A percentile compares a stretch with the other conserved stretches of the same genome.
Evolutionary conservation across 2,113 vertebrate genomes (phyloP).

Genomic region (Apus apus): DNA sequence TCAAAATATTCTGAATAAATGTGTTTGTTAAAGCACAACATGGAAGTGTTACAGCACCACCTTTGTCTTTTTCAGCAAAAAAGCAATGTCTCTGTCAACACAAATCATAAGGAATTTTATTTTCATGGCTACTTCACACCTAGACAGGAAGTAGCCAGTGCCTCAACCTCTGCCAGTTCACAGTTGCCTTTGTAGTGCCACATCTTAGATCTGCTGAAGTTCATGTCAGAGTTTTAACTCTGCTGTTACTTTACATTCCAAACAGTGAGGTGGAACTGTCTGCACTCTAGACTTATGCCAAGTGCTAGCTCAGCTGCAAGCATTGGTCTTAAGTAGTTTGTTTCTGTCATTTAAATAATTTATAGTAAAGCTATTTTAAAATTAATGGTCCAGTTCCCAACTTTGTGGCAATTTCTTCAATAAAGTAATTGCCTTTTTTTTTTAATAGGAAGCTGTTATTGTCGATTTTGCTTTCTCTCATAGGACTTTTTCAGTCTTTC

Average conservation of each 20-base stretch:
- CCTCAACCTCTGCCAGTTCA: not conserved
- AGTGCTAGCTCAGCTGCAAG: not conserved
- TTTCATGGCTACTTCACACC: not conserved
- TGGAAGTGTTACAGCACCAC: not conserved
- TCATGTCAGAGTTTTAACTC: not conserved
- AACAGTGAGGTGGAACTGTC: not conserved
- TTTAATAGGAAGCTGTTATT: not conserved
- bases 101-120: too few relatives aligned
- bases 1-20: not conserved
- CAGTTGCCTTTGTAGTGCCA: not conserved
- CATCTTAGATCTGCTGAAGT: not conserved
- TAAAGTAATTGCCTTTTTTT: not conserved
- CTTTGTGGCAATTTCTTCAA: not conserved
- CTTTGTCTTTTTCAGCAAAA: too few relatives aligned
- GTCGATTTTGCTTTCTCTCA: not conserved
- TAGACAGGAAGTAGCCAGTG: not conserved
- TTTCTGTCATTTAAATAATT: not conserved
- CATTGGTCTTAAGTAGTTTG: not conserved
- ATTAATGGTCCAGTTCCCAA: not conserved
- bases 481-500: not conserved
- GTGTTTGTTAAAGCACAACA: not conserved
- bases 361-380: not conserved
- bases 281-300: not conserved
- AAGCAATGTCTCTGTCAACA: too few relatives aligned
- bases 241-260: not conserved